Evolutionary conservation across 1,140 invertebrate species (phyloP).

Genomic region (Ctenoplectra terminalis): DNA sequence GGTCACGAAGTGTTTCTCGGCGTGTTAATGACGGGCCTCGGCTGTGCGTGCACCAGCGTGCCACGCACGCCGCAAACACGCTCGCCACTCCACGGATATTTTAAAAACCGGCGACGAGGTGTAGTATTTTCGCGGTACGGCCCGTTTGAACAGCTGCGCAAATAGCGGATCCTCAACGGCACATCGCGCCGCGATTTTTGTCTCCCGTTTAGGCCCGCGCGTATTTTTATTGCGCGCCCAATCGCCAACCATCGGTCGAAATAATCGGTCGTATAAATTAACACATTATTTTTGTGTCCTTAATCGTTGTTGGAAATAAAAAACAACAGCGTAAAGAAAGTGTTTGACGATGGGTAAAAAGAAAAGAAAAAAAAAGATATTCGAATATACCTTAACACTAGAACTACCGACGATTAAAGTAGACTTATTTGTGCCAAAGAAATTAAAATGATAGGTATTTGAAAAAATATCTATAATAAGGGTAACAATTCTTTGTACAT

Average conservation of each 20-base stretch:
- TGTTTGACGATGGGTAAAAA: too few relatives aligned
- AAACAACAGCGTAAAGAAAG: too few relatives aligned
- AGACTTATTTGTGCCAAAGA: too few relatives aligned
- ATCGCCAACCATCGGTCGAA: conserved; percentile 22
- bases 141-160: conserved; percentile 78
- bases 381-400: too few relatives aligned
- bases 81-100: conserved; percentile 58
- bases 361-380: too few relatives aligned
- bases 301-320: too few relatives aligned
- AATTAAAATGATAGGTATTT: too few relatives aligned
- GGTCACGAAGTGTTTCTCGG: conserved; percentile 59
- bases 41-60: not conserved
- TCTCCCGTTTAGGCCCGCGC: conserved; percentile 53
- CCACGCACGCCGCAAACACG: not conserved
- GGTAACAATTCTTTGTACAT: too few relatives aligned
- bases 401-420: too few relatives aligned
- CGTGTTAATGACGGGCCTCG: conserved; percentile 56
- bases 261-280: too few relatives aligned
- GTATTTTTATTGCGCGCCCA: conserved; percentile 57
- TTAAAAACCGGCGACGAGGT: conserved; percentile 74
- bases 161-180: conserved; percentile 69
- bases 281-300: too few relatives aligned
- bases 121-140: conserved; percentile 74
- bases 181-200: conserved; percentile 70
- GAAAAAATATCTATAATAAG: too few relatives aligned